A percentile compares a stretch with the other conserved stretches of the same genome.
phyloP scores from a whole-genome alignment of 2,113 vertebrate species.

The Pimephales promelas region DNA sequence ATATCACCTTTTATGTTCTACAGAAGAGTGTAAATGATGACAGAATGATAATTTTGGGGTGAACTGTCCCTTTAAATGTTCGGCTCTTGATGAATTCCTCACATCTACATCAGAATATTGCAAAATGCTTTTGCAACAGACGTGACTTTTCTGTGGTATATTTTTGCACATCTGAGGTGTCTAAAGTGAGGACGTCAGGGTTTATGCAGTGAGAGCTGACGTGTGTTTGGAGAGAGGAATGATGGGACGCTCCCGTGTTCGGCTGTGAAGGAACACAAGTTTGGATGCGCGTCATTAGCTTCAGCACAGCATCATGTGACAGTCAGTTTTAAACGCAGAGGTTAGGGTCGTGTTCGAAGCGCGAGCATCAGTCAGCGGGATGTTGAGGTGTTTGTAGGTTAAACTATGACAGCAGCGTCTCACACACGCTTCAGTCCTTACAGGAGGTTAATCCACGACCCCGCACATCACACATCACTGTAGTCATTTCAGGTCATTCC shows the following conservation, averaged over 20 bases:
- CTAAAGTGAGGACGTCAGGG: slow-evolving; percentile 62
- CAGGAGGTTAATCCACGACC: background rate
- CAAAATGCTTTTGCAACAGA: background rate
- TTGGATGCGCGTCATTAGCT: no score
- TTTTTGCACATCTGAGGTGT: slow-evolving; percentile 73
- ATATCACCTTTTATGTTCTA: background rate
- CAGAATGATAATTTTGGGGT: background rate
- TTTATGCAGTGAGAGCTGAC: slow-evolving; percentile 48
- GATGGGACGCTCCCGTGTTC: slow-evolving; percentile 42
- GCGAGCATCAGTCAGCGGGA: background rate
- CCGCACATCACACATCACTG: background rate
- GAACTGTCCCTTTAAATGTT: background rate
- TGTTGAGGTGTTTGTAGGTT: background rate
- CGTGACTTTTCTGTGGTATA: background rate
- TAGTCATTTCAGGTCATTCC: no score
- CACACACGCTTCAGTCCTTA: background rate
- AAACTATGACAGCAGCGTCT: background rate
- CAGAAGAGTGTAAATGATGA: background rate
- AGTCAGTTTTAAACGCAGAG: no score
- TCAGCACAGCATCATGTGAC: no score
- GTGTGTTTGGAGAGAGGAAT: slow-evolving; percentile 34
- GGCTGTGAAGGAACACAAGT: background rate
- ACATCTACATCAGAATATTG: background rate
- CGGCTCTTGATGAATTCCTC: background rate
- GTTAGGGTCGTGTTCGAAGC: no score